Conservation (phyloP, 1,140 invertebrate species). For the Doryteuthis pealeii region DNA sequence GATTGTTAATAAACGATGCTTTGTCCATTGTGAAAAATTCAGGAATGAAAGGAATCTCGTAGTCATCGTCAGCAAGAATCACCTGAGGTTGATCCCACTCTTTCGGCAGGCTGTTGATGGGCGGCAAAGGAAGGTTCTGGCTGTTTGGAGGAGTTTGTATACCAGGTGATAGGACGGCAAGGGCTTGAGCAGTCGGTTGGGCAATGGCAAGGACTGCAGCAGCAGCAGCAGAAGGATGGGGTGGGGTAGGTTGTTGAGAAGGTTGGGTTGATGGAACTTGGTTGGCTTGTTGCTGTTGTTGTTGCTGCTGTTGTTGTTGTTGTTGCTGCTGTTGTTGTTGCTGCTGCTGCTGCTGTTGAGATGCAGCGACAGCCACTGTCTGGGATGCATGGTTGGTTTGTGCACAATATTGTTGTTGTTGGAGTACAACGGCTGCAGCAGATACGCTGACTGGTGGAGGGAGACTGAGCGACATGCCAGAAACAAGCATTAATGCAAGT, state of each 20-base stretch:
- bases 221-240: no score
- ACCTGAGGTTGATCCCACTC: slow-evolving; percentile 1
- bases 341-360: slow-evolving; percentile 9
- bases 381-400: background rate
- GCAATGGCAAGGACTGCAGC: slow-evolving; percentile 10
- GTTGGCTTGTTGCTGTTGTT: slow-evolving; percentile 14
- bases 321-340: slow-evolving; percentile 9
- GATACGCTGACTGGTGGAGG: background rate
- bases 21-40: slow-evolving; percentile 33
- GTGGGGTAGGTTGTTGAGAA: no score
- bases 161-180: background rate
- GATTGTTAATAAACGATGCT: slow-evolving; percentile 31
- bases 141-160: background rate
- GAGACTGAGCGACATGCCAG: slow-evolving; percentile 21
- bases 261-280: background rate
- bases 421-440: background rate
- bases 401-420: slow-evolving; percentile 1
- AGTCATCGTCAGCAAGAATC: background rate
- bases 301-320: slow-evolving; percentile 12
- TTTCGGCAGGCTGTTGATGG: background rate
- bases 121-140: background rate
- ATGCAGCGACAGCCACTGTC: slow-evolving; percentile 13
- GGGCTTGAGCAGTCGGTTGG: background rate
- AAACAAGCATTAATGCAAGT: slow-evolving; percentile 33
- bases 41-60: slow-evolving; percentile 13